Conservation (phyloP, 2,888 invertebrate species). For the Aspidiotus destructor region DNA sequence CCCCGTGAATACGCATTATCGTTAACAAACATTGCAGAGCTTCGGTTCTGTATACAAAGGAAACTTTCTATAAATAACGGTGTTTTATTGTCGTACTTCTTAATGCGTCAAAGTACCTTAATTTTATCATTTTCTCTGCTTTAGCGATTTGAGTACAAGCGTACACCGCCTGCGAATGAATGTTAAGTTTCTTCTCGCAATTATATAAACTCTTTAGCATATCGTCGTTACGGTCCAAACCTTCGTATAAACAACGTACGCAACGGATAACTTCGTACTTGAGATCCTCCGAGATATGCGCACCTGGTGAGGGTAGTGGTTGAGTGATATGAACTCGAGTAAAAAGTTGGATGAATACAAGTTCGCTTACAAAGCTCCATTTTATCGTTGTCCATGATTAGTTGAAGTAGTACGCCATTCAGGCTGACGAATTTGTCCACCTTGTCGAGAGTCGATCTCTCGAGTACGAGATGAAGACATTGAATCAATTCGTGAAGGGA, state of each 20-base stretch:
- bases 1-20: constrained; percentile 10
- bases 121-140: constrained; percentile 15
- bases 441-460: too few species aligned
- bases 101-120: constrained; percentile 7
- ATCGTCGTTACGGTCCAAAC: neutral
- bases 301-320: too few species aligned
- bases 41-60: neutral
- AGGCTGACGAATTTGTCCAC: too few species aligned
- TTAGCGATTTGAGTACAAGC: constrained; percentile 16
- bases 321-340: too few species aligned
- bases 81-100: neutral
- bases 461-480: too few species aligned
- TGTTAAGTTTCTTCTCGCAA: neutral
- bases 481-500: too few species aligned
- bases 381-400: too few species aligned
- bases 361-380: too few species aligned
- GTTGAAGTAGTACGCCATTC: too few species aligned
- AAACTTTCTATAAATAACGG: neutral
- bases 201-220: constrained; percentile 18
- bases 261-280: constrained; percentile 19
- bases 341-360: too few species aligned
- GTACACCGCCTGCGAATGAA: constrained; percentile 21
- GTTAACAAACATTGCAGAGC: constrained; percentile 19
- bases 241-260: constrained; percentile 10
- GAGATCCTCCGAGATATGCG: constrained; percentile 13